Evolutionary conservation across 1,140 invertebrate genomes (phyloP), one percentile per base, ranked within the genome.

Genomic region (Sitophilus oryzae): DNA sequence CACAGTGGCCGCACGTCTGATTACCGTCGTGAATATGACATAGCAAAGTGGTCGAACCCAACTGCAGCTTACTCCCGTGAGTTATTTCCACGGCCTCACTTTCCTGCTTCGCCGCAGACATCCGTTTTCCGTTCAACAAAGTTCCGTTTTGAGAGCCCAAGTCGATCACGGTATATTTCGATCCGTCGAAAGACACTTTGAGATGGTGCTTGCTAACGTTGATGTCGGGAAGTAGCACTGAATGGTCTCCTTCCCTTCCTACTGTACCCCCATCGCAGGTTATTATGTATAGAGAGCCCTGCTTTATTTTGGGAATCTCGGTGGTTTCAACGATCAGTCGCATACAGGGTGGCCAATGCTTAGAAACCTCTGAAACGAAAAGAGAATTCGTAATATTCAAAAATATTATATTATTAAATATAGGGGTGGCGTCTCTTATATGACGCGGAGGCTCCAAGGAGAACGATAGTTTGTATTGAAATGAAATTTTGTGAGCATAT

Each of bases 61-160:
- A 45, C 58, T 84, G 78, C 35, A 90, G 61, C 6, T 78, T 76
- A 65, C 88, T 91, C 3, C 88, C 89, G 69, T 96, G 91, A 0
- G 74, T 70, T 30, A 93, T 63, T 63, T 79, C 73, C 52, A 66
- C 56, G 0, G 77, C 73, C 14, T 81, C 74, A 61, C 88, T 89
- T 54, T 81, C 78, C 66, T 82, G 79, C 64, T 88, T 86, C 0
- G 82, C 77, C 22, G 78, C 77, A 0, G 87, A 85, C 59, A 96
- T 76, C 54, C 87, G 76, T 22, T 76, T 78, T 0, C 86, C 85
- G 73, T 96, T 92, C 2, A 95, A 65, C 48, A 84, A 79, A 0
- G 91, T 94, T 1, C 92, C 93, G 71, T 93, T 94, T 64, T 88
- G 81, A 23, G 90, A 94, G 6, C 89, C 90, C 42, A 87, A 65